Percentiles rank a stretch among this genome's conserved stretches.
These are phyloP conservation scores for Lingula anatina DNA, from an alignment of 2,888 invertebrate species.

Conservation along the genomic window DNA sequence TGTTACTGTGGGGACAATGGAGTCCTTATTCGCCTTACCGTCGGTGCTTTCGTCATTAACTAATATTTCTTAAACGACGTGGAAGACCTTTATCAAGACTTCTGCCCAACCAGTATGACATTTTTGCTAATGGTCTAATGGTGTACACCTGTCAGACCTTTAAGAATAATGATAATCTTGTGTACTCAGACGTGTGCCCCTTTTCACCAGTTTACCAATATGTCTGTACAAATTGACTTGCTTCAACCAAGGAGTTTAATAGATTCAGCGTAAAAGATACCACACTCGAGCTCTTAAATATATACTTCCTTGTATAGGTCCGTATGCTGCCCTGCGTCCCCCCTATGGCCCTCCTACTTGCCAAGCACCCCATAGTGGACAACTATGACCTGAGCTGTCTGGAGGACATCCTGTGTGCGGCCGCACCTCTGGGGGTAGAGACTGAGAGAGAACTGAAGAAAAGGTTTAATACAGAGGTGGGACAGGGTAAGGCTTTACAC, in stretches of 20 bases:
- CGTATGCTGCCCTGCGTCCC: constrained; percentile 74
- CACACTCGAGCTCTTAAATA: neutral
- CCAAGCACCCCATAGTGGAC: constrained; percentile 62
- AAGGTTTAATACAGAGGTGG: constrained; percentile 71
- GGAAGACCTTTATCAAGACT: too few species aligned
- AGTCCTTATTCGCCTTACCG: too few species aligned
- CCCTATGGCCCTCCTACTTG: constrained; percentile 71
- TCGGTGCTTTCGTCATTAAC: too few species aligned
- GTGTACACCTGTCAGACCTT: neutral
- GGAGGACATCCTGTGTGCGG: constrained; percentile 68
- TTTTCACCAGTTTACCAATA: too few species aligned
- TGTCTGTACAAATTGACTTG: too few species aligned
- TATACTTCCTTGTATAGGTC: constrained; percentile 56
- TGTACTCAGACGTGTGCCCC: constrained; percentile 12
- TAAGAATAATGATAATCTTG: neutral
- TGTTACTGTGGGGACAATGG: too few species aligned
- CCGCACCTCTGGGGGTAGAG: constrained; percentile 72
- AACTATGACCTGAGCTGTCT: constrained; percentile 71
- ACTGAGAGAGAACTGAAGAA: constrained; percentile 55
- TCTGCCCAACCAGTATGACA: too few species aligned
- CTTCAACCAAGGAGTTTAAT: too few species aligned
- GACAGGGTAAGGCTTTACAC: constrained; percentile 46
- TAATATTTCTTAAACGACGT: too few species aligned
- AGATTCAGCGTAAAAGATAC: too few species aligned
- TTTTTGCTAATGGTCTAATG: neutral